Evolutionary conservation across 2,113 vertebrate species (phyloP).

Genomic region (Alligator mississippiensis): DNA sequence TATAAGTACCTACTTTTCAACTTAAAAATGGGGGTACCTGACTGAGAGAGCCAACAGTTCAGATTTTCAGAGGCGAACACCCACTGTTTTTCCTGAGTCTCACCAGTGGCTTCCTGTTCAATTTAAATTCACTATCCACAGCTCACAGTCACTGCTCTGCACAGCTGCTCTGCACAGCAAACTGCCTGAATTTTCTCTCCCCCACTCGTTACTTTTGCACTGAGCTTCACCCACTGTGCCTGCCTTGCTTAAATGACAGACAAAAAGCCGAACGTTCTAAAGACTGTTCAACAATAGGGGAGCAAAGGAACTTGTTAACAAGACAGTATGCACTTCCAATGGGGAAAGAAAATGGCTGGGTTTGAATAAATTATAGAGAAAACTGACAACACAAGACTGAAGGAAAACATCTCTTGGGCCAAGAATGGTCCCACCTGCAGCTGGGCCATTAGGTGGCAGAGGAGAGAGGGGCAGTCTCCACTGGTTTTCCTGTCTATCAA

Average conservation of each 20-base stretch:
- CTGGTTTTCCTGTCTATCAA: background rate
- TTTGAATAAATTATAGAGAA: background rate
- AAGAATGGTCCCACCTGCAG: background rate
- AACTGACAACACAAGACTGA: background rate
- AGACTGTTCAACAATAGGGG: background rate
- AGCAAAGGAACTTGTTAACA: background rate
- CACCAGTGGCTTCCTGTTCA: rapidly evolving
- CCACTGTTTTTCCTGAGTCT: background rate
- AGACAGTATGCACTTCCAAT: background rate
- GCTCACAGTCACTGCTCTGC: background rate
- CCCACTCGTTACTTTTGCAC: background rate
- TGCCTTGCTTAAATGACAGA: background rate
- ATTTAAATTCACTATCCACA: background rate
- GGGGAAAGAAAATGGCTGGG: background rate
- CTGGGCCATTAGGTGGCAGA: background rate
- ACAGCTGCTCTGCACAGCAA: background rate
- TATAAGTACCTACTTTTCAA: background rate
- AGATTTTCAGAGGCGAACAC: no score
- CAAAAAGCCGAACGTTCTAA: background rate
- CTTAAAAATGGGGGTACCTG: background rate
- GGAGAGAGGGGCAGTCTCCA: background rate
- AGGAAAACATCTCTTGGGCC: background rate
- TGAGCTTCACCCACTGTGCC: background rate
- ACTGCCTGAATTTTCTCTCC: background rate
- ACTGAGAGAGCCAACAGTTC: background rate